Base-by-base conservation (phyloP, 2,888 invertebrate genomes). In the Ophion slaviceki region DNA sequence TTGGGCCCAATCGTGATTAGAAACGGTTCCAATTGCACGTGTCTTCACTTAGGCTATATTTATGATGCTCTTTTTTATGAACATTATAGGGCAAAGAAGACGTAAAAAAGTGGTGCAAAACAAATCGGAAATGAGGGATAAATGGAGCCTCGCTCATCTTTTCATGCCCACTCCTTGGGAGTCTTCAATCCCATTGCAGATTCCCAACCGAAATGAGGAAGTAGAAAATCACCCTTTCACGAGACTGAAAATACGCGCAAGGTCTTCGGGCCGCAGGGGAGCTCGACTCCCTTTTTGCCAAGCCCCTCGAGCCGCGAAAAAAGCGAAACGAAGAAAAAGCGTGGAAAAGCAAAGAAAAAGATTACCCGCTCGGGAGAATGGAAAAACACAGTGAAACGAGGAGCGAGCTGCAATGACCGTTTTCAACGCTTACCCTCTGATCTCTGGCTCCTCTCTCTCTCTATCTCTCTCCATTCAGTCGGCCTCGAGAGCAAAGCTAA, bases 171-270 rank as follows among this genome's bases (percentile, higher is more conserved):
- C 47, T n/a, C 66, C 20, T 28, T 24, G 68, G 47, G 59, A 47
- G 75, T 68, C 59, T 78, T 70, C 68, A 70, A 68, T 68, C 59
- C 67, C 68, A 40, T 66, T 57, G 14, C 6, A 67, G 36, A n/a
- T 67, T 67, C 40, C 24, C n/a, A 61, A 32, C 28, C 47, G 71
- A 24, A 79, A 79, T 79, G 70, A 79, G 68, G 62, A 62, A 79
- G 72, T 80, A 57, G 64, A 71, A 72, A 72, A 64, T 80, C 53
- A 57, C 57, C 80, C 66, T 72, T 72, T 80, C 70, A 70, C 79
- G 20, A 71, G 62, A 77, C 57, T 62, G 79, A 71, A 53, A 62
- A 61, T 20, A 40, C 20, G 11, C 24, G 20, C 61, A 67, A 78
- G 77, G 61, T 61, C 40, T 61, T 74, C 14, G 17, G 28, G 24